Conservation (phyloP, 2,888 invertebrate genomes). For the Petrolisthes cinctipes region DNA sequence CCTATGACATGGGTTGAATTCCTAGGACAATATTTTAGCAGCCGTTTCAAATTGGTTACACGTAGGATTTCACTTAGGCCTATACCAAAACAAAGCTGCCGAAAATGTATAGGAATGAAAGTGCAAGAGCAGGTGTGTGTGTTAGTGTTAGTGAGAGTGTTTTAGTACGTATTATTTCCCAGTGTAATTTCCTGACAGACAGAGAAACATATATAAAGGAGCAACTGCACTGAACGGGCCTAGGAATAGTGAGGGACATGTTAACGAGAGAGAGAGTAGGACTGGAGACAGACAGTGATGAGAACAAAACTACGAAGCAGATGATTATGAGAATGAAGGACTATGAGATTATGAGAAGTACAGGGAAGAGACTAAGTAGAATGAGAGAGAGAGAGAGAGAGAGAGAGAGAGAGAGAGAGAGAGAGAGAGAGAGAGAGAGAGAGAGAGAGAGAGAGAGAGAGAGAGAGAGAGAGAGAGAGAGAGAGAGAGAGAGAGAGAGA, state of each 20-base stretch:
- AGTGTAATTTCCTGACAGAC: background rate
- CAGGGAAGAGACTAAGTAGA: background rate
- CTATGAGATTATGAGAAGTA: background rate
- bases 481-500: background rate
- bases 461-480: too few species aligned
- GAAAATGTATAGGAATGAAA: too few species aligned
- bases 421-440: conserved; percentile 7
- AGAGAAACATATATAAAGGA: background rate
- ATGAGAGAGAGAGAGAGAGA: background rate
- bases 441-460: background rate
- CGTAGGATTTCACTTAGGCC: too few species aligned
- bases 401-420: background rate
- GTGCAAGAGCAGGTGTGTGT: too few species aligned
- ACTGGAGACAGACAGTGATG: background rate
- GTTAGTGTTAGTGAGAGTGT: background rate
- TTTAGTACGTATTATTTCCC: background rate
- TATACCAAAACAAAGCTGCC: too few species aligned
- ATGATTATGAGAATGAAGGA: background rate
- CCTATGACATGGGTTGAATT: too few species aligned
- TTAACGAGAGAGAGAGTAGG: background rate
- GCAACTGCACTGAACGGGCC: background rate
- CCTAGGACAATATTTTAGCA: too few species aligned
- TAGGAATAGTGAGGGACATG: background rate
- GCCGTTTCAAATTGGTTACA: too few species aligned
- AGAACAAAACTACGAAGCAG: too few species aligned